Percentiles rank a stretch among this genome's conserved stretches.
phyloP scores from a whole-genome alignment of 2,113 vertebrate genomes.

The Callaeas wilsoni region DNA sequence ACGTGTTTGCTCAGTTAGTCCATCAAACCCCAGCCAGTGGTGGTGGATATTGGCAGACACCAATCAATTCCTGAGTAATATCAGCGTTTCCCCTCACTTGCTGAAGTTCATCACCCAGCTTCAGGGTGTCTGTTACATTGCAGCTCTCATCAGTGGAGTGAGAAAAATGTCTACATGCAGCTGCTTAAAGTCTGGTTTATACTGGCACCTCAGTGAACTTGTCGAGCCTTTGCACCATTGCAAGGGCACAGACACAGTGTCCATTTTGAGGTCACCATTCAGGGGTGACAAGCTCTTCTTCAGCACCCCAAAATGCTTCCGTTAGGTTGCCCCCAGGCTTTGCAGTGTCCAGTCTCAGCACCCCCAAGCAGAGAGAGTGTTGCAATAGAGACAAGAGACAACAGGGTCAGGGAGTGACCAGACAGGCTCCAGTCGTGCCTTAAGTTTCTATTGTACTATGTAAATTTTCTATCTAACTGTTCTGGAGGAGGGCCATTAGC shows the following conservation, averaged over 20 bases:
- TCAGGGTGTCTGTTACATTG: neutral
- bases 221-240: rapidly evolving
- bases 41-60: neutral
- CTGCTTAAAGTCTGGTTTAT: neutral
- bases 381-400: neutral
- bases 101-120: neutral
- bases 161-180: neutral
- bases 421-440: neutral
- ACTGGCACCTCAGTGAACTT: neutral
- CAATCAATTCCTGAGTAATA: neutral
- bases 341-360: neutral
- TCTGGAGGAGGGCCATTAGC: neutral
- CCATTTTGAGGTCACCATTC: neutral
- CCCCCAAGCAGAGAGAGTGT: neutral
- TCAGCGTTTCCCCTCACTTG: neutral
- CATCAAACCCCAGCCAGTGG: neutral
- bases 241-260: neutral
- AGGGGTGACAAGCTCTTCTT: neutral
- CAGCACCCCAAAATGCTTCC: neutral
- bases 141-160: neutral
- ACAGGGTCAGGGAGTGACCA: neutral
- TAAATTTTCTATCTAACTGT: neutral
- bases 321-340: neutral
- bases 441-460: neutral
- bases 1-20: neutral